These are phyloP conservation scores for Edolisoma coerulescens DNA, from an alignment of 2,113 vertebrate species.

Conservation along the genomic window DNA sequence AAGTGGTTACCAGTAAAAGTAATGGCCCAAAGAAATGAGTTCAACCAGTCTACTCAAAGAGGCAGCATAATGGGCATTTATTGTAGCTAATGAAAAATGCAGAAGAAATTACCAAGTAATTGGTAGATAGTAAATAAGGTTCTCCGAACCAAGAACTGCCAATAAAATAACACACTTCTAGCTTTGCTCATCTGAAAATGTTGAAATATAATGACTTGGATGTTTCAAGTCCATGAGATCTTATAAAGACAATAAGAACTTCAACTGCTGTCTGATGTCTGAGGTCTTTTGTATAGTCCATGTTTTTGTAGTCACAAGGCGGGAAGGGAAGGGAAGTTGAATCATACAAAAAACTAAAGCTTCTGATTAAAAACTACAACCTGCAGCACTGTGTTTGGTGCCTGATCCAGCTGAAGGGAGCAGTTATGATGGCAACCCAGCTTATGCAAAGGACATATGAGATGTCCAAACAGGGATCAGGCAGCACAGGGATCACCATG, in stretches of 20 bases:
- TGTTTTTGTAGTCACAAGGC: not conserved
- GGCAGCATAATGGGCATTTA: not conserved
- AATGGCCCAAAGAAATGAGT: not conserved
- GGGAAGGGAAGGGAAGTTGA: not conserved
- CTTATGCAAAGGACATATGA: not conserved
- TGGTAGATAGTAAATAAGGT: not conserved
- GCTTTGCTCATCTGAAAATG: not conserved
- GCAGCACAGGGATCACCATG: not conserved
- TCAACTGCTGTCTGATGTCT: not conserved
- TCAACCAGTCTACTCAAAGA: not conserved
- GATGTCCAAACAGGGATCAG: not conserved
- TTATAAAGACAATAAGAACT: not conserved
- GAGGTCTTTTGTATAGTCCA: not conserved
- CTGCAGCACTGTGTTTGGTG: accelerated
- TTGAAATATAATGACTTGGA: not conserved
- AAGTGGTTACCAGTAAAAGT: not conserved
- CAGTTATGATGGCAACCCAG: not conserved
- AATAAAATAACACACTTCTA: not conserved
- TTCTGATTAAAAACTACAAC: not conserved
- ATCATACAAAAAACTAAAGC: not conserved
- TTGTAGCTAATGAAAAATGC: not conserved
- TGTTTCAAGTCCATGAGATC: not conserved
- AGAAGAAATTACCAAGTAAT: not conserved
- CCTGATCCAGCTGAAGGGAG: not conserved
- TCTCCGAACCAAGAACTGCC: not conserved